A percentile compares a stretch with the other conserved stretches of the same genome.
Evolutionary conservation across 2,797 vertebrate species (phyloP).

Genomic region (Rhinoraja longicauda): DNA sequence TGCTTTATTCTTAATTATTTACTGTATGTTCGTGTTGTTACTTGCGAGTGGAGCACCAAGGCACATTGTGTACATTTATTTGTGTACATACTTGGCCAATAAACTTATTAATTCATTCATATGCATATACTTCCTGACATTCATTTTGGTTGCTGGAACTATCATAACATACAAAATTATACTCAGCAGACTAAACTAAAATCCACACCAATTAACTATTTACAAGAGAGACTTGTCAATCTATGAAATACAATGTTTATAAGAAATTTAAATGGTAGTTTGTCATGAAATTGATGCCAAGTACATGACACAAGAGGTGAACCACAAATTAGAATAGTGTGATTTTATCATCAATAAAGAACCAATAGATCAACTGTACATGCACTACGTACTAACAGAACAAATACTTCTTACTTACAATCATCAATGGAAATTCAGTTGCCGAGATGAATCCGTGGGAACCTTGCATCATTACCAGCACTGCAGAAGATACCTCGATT

Average conservation of each 20-base stretch:
- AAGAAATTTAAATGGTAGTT: not conserved
- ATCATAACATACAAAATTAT: not conserved
- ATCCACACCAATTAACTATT: not conserved
- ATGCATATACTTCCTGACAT: too few relatives aligned
- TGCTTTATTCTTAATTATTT: too few relatives aligned
- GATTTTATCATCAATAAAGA: not conserved
- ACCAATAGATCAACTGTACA: not conserved
- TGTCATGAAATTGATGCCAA: not conserved
- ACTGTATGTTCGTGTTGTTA: too few relatives aligned
- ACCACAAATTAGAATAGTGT: not conserved
- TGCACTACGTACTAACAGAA: not conserved
- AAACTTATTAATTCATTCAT: too few relatives aligned
- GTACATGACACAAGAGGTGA: not conserved
- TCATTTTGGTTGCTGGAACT: not conserved
- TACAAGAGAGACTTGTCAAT: not conserved
- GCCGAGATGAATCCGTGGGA: slow-evolving; percentile 74
- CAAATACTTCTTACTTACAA: slow-evolving; percentile 61
- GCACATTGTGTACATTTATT: too few relatives aligned
- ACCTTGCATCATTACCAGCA: slow-evolving; percentile 71
- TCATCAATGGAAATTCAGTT: slow-evolving; percentile 82
- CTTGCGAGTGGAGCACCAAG: too few relatives aligned
- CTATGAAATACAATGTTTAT: not conserved
- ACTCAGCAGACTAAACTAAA: not conserved
- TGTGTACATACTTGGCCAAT: too few relatives aligned
- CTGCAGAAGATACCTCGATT: slow-evolving; percentile 50